Conservation (phyloP, 1,140 invertebrate species). For the Drosophila littoralis region DNA sequence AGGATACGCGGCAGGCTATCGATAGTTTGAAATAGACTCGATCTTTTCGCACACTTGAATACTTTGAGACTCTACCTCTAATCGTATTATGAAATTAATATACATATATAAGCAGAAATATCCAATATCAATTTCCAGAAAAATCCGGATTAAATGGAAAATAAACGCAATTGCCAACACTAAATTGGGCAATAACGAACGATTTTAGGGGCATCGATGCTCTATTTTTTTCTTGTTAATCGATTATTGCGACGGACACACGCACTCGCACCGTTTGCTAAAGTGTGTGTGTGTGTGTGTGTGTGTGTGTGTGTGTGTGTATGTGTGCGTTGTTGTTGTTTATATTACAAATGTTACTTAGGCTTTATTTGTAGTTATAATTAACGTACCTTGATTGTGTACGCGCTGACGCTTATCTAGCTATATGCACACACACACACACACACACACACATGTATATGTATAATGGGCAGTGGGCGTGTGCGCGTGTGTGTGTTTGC, state of each 20-base stretch:
- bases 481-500: slow-evolving; percentile 48
- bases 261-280: slow-evolving; percentile 35
- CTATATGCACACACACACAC: slow-evolving; percentile 23
- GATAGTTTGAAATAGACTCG: no score
- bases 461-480: slow-evolving; percentile 15
- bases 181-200: slow-evolving; percentile 1
- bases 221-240: slow-evolving; percentile 9
- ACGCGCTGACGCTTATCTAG: slow-evolving; percentile 56
- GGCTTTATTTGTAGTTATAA: slow-evolving; percentile 57
- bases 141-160: neutral
- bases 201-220: neutral
- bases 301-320: slow-evolving; percentile 29
- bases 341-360: slow-evolving; percentile 38
- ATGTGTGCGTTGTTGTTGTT: slow-evolving; percentile 38
- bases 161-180: neutral
- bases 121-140: no score
- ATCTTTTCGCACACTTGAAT: no score
- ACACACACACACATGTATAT: slow-evolving; percentile 27
- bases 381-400: slow-evolving; percentile 63
- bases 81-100: no score
- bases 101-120: no score
- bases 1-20: no score
- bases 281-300: slow-evolving; percentile 28
- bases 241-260: slow-evolving; percentile 27
- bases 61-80: no score